These are phyloP conservation scores for Menidia beryllina DNA, from an alignment of 2,113 vertebrate genomes.

Conservation along the genomic window DNA sequence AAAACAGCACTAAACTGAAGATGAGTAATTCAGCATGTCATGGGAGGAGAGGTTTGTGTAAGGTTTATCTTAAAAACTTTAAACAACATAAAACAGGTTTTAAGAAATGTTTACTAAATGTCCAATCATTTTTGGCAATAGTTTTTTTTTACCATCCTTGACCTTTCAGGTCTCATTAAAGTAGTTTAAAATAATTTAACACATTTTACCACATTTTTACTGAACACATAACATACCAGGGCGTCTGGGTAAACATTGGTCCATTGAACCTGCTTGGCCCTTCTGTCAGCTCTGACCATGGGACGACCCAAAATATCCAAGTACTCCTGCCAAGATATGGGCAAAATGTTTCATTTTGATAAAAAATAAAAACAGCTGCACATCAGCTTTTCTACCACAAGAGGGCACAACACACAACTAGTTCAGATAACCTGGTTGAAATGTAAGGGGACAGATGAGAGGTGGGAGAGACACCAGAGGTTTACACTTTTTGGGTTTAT, in stretches of 20 bases:
- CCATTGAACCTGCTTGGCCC: conserved; percentile 95
- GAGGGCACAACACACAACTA: conserved; percentile 40
- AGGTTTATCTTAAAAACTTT: conserved; percentile 26
- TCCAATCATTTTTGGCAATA: neutral
- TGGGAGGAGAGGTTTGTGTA: conserved; percentile 10
- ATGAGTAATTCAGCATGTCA: conserved; percentile 30
- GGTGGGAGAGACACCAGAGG: neutral
- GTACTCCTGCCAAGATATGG: conserved; percentile 87
- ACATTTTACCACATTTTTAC: neutral
- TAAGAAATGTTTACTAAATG: neutral
- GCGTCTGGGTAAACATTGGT: conserved; percentile 98
- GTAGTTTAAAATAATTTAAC: neutral
- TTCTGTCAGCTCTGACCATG: conserved; percentile 91
- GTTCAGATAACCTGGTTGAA: neutral
- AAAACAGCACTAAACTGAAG: conserved; percentile 9
- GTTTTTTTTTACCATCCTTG: neutral
- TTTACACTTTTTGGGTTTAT: neutral
- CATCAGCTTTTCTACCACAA: conserved; percentile 30
- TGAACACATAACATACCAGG: conserved; percentile 86
- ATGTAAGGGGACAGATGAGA: no score
- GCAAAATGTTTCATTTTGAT: neutral
- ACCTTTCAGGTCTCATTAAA: neutral
- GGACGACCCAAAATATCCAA: conserved; percentile 96
- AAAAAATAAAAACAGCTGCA: no score
- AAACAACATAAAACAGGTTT: conserved; percentile 49